These are phyloP conservation scores for Acheta domesticus DNA, from an alignment of 2,888 invertebrate genomes.

Conservation along the genomic window DNA sequence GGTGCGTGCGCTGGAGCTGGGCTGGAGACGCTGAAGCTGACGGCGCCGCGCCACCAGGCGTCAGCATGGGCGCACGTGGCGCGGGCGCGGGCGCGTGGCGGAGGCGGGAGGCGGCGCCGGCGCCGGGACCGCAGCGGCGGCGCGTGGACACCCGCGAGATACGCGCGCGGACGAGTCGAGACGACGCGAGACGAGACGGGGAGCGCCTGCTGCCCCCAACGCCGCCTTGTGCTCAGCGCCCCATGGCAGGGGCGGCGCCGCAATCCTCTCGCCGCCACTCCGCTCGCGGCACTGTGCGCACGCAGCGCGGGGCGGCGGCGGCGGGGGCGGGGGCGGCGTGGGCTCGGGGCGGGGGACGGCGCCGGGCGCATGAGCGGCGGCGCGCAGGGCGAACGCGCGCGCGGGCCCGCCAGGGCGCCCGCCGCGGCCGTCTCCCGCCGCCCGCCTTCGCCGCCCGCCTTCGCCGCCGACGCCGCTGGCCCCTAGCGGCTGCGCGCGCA, in stretches of 20 bases:
- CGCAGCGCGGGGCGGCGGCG: neutral
- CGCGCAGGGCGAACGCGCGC: conserved; percentile 11
- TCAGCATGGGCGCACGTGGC: neutral
- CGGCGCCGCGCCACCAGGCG: neutral
- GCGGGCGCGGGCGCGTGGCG: no score
- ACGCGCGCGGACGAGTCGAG: no score
- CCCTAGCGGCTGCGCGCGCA: neutral
- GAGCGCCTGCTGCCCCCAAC: neutral
- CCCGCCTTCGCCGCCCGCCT: no score
- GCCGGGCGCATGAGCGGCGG: neutral
- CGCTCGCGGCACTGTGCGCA: neutral
- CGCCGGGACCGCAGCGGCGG: neutral
- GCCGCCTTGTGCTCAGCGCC: neutral
- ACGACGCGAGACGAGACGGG: no score
- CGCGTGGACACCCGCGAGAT: no score
- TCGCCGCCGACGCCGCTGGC: conserved; percentile 2
- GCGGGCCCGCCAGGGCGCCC: neutral
- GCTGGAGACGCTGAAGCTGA: neutral
- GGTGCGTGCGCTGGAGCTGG: conserved; percentile 18
- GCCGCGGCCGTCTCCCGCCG: neutral
- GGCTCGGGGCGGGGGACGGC: no score
- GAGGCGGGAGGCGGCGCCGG: no score
- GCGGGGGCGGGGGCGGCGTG: no score
- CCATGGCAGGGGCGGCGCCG: neutral
- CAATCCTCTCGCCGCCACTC: neutral